Conservation (phyloP, 1,140 invertebrate species). For the Meloidogyne hapla region DNA sequence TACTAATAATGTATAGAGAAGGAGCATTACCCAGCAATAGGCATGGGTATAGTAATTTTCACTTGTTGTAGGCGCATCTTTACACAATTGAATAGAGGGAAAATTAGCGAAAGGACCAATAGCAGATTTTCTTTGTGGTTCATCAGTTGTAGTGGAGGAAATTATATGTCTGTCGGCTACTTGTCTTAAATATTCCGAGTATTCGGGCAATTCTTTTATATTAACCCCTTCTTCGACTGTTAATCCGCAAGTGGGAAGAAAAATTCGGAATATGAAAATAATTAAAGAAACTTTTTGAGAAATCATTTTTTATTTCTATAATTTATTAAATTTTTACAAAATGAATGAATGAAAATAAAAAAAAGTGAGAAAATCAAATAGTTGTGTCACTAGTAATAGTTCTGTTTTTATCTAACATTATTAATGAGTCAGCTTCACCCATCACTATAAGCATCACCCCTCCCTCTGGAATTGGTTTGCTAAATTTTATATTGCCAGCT, state of each 20-base stretch:
- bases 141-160: too few relatives aligned
- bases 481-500: conserved; percentile 4
- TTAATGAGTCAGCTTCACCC: background rate
- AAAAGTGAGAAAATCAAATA: background rate
- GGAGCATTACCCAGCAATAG: too few relatives aligned
- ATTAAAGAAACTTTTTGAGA: too few relatives aligned
- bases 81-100: background rate
- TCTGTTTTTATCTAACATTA: background rate
- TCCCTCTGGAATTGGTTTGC: background rate
- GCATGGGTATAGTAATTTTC: background rate
- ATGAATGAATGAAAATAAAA: too few relatives aligned
- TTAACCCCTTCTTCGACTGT: too few relatives aligned
- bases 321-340: too few relatives aligned
- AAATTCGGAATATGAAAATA: too few relatives aligned
- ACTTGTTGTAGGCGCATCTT: background rate
- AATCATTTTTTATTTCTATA: too few relatives aligned
- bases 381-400: background rate
- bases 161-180: too few relatives aligned
- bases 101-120: background rate
- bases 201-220: background rate
- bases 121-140: too few relatives aligned
- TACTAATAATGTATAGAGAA: too few relatives aligned
- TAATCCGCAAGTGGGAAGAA: too few relatives aligned
- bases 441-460: conserved; percentile 9
- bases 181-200: background rate